These are phyloP conservation scores for Aphaenogaster ashmeadi DNA, from an alignment of 1,140 invertebrate species.

Conservation along the genomic window DNA sequence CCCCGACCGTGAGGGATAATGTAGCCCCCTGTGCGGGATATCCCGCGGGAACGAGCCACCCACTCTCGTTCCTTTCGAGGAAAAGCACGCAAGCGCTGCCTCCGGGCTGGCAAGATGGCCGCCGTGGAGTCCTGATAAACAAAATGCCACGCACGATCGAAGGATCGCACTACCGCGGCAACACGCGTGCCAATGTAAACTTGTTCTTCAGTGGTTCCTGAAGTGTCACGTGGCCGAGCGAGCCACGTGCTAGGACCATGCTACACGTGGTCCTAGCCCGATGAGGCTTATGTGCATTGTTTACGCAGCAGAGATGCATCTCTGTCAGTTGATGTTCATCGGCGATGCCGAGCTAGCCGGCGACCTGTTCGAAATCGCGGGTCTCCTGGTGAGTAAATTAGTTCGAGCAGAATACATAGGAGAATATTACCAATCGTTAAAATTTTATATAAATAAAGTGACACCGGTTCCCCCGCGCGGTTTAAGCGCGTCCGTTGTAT, in stretches of 20 bases:
- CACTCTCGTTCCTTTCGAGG: conserved; percentile 34
- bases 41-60: conserved; percentile 71
- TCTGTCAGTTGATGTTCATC: conserved; percentile 78
- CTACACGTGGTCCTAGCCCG: not conserved
- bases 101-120: conserved; percentile 76
- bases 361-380: conserved; percentile 78
- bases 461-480: not conserved
- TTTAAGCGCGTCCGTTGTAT: not conserved
- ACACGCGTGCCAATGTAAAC: conserved; percentile 41
- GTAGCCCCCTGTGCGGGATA: conserved; percentile 7
- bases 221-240: conserved; percentile 40
- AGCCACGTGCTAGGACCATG: conserved; percentile 48
- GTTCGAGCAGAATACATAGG: not conserved
- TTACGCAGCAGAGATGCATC: conserved; percentile 70
- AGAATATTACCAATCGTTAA: not conserved
- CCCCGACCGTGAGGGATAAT: not conserved
- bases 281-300: conserved; percentile 1
- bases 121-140: conserved; percentile 72
- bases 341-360: conserved; percentile 78
- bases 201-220: conserved; percentile 41
- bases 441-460: not conserved
- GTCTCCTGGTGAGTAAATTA: conserved; percentile 78
- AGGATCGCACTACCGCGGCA: conserved; percentile 26
- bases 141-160: conserved; percentile 71
- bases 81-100: conserved; percentile 75